Base-by-base conservation (phyloP, 1,140 invertebrate species). In the Procambarus virginalis region DNA sequence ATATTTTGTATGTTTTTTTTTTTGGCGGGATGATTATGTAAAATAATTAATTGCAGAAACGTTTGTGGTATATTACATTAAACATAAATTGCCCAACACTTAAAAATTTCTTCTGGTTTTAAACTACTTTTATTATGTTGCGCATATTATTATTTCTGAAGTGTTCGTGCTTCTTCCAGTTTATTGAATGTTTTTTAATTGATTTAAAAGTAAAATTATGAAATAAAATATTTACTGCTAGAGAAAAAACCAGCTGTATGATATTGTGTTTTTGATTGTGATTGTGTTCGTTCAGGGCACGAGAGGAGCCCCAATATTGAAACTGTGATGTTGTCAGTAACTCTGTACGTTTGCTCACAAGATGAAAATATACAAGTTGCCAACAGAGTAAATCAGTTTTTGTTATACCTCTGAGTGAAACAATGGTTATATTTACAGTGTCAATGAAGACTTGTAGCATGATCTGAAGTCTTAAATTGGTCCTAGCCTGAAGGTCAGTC, bases 271-370 rank as follows among this genome's bases (percentile, higher is more conserved):
- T 64, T 4, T 64, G 10, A 5, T 64, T 17, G 10, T 64, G 20
- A 17, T 12, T 4, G 60, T 20, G 10, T 64, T 64, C 4, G 17
- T 64, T 1, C 1, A 17, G 17, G 17, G 17, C 60, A 64, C 3
- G 4, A 17, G 12, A 5, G 60, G 4, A 4, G 5, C 20, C 68
- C 68, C 20, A 34, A 73, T 34, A 34, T 73, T 73, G 68, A 34
- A 73, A 8, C 68, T 73, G 68, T 73, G n/a, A 73, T 73, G 68
- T 73, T 22, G n/a, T 73, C 68, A 73, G 68, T 73, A 73, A 73
- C 4, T 34, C n/a, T 73, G n/a, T 73, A 73, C 5, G 8, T 34
- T 73, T 73, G 68, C 68, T 73, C 68, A 73, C 68, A 5, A 73
- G 68, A 73, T 73, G 22, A 73, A 73, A 34, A 73, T 73, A 73